Conservation (phyloP, 2,797 vertebrate genomes). For the Pantherophis vulpinus region DNA sequence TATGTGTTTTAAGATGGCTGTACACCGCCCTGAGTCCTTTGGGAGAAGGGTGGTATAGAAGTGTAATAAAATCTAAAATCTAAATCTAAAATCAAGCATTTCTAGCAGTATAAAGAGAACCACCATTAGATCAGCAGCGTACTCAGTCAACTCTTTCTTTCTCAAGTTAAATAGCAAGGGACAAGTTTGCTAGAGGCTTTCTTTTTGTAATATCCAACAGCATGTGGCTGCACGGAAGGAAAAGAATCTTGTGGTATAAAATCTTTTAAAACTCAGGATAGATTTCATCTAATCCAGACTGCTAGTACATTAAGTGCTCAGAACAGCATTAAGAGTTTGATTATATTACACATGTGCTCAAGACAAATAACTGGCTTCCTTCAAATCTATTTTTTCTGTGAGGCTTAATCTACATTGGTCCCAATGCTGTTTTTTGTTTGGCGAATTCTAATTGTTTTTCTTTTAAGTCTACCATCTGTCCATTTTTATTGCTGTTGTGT, state of each 20-base stretch:
- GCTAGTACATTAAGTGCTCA: background rate
- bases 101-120: background rate
- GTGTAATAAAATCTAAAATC: no score
- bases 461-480: background rate
- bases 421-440: background rate
- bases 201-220: background rate
- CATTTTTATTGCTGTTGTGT: background rate
- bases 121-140: background rate
- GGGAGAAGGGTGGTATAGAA: no score
- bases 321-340: background rate
- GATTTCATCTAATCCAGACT: background rate
- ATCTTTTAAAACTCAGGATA: background rate
- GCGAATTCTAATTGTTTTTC: background rate
- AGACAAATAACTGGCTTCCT: background rate
- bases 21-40: no score
- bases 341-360: background rate
- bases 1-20: no score
- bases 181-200: background rate
- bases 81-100: background rate
- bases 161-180: background rate
- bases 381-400: background rate
- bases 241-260: background rate
- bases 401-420: background rate
- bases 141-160: background rate
- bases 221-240: background rate